Base-by-base conservation (phyloP, 2,113 vertebrate genomes). In the Ochotona curzoniae region DNA sequence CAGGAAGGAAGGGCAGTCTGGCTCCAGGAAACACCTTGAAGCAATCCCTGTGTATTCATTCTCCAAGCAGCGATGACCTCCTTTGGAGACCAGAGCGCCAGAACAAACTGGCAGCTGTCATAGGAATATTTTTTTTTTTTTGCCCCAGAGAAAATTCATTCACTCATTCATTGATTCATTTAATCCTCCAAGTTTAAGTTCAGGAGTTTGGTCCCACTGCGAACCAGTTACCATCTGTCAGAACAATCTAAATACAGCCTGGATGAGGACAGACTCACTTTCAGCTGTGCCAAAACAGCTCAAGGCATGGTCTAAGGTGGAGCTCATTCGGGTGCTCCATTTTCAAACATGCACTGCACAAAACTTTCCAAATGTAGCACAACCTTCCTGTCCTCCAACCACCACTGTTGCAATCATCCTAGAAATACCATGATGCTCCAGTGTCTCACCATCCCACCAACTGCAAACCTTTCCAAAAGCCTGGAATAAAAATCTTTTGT, bases 11-110 rank as follows among this genome's bases (percentile, higher is more conserved):
- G 61, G 11, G 28, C 8, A 17, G 3, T 10, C 13, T 23, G 69
- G 54, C 47, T 89, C 30, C 60, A 90, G 95, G 94, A 96, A 96
- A 90, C 93, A 95, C 81, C 95, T 96, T 87, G 79, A 47, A 83
- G 60, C 61, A 71, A 82, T 66, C 49, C 79, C 90, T 64, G 76
- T 35, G 93, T 74, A 83, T 81, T 95, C 70, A 11, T 89, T 93
- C 67, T 93, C 71, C 10, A 26, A 44, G 83, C 20, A 82, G 93
- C 91, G 91, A 17, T 87, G 74, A 75, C 70, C 66, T 61, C 89
- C 49, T 87, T 83, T 0, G 2, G 71, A 38, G 38, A 61, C 18
- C 67, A 32, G 38, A 84, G 7, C 25, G 30, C 54, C 69, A 81
- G 67, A 60, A 64, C 5, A 23, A 44, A 91, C 67, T 12, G 74